These are phyloP conservation scores for Urocynchramus pylzowi DNA, from an alignment of 2,113 vertebrate genomes.

Conservation along the genomic window DNA sequence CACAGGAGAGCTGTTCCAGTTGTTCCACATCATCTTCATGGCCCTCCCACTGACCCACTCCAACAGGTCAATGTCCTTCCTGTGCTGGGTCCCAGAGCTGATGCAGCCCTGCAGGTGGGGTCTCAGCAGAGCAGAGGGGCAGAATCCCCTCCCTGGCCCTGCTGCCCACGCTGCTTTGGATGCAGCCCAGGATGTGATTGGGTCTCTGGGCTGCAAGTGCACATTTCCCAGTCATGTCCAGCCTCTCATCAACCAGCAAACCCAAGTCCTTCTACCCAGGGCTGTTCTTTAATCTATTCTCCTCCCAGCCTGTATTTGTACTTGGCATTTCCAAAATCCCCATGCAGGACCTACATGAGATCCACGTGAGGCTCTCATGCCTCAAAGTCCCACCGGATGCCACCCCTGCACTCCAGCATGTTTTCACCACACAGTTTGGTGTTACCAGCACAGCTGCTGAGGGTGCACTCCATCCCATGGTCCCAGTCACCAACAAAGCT, in stretches of 20 bases:
- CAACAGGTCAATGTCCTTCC: not conserved
- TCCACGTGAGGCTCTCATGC: not conserved
- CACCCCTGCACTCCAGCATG: too few species aligned
- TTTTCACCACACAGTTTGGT: not conserved
- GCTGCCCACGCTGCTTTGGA: not conserved
- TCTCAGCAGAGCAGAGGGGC: not conserved
- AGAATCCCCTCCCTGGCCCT: not conserved
- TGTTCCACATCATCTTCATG: not conserved
- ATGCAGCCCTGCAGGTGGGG: not conserved
- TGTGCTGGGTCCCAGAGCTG: not conserved
- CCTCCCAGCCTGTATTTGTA: not conserved
- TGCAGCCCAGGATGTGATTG: not conserved
- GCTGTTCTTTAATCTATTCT: not conserved
- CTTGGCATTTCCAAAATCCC: not conserved
- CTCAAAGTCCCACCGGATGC: not conserved
- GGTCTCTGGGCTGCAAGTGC: not conserved
- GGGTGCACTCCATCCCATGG: not conserved
- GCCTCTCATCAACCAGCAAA: not conserved
- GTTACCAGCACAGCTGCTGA: not conserved
- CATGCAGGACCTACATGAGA: not conserved
- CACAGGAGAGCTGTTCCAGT: not conserved
- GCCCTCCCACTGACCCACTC: rapidly evolving
- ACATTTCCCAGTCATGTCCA: not conserved
- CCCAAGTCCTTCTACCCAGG: not conserved
- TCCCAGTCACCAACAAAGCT: not conserved